Base-by-base conservation (phyloP, 2,797 vertebrate species). In the Xyrichtys novacula region DNA sequence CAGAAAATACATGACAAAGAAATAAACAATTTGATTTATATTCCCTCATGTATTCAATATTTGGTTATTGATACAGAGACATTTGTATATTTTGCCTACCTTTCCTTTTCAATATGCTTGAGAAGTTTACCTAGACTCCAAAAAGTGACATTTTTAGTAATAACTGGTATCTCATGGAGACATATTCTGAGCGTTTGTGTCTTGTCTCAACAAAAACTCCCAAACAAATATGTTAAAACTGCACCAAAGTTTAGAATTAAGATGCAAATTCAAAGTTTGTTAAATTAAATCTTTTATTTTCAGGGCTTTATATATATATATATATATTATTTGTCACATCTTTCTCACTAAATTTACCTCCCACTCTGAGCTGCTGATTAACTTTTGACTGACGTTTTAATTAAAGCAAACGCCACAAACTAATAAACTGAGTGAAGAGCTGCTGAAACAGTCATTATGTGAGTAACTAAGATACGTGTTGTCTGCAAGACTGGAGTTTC, bases 331-430 rank as follows among this genome's bases (percentile, higher is more conserved):
- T n/a, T n/a, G n/a, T n/a, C n/a, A n/a, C 26, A 9, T 49, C 11
- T 29, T 15, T 47, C 34, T 40, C 23, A 1, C 9, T 50, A 6
- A 38, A 58, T 22, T 23, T 15, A 12, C 16, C 38, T 0, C 19
- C 38, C 4, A 29, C 32, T 44, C 28, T 11, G 14, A 14, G 38
- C 25, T 39, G 25, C 56, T 47, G 34, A 49, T 57, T 52, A 52
- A 16, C 40, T 20, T 52, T 32, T 34, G 32, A n/a, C 19, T 38
- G 20, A 26, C 19, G 17, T 32, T 54, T 47, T 36, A 60, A 55
- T 42, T 55, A n/a, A 62, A 66, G 22, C 32, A 38, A 32, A 28
- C 36, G 34, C 40, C 14, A 26, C 26, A 8, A 43, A 63, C 22
- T 25, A 62, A 69, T 46, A 34, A 44, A 25, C 6, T 34, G 32